Base-by-base conservation (phyloP, 2,797 vertebrate species). In the Gambelia wislizenii region DNA sequence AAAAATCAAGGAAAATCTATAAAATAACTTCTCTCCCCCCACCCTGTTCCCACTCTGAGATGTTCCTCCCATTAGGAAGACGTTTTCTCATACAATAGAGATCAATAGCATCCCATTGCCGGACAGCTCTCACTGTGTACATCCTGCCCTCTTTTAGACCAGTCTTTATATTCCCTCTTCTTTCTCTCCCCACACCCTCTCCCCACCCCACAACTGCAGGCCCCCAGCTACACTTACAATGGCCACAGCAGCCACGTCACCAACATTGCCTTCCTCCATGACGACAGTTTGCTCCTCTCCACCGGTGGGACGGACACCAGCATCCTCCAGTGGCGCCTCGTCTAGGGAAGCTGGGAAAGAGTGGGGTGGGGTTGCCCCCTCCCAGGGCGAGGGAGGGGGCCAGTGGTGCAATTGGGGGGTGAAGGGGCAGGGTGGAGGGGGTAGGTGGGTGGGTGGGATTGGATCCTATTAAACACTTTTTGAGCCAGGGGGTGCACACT, bases 191-290 rank as follows among this genome's bases (percentile, higher is more conserved):
- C 30, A 4, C 18, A 27, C 49, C 18, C 36, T 86, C 20, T 25
- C 39, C 67, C 52, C 69, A 83, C 2, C 1, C 33, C 13, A 36
- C 1, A 33, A 0, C 67, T 47, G 7, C 95, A 99, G 98, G 98
- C 98, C 87, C 97, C 95, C 2, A 97, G 98, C 96, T 97, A 98
- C 93, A 96, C 97, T 86, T 98, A 98, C 3, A 95, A 97, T 3
- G 98, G 98, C 91, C 98, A 99, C 97, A 98, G 98, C 98, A 99
- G 98, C 95, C 98, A 99, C 33, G 98, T 99, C 96, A 99, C 98
- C 93, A 98, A 98, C 12, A 96, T 98, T 95, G 97, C 98, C 97
- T 99, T 99, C 96, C 96, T 98, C 92, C 97, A 98, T 78, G 97
- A 98, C 52, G 96, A 98, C 97, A 97, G 97, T 90, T 89, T 96